Conservation (phyloP, 2,888 invertebrate genomes). For the Troglohyphantes excavatus region DNA sequence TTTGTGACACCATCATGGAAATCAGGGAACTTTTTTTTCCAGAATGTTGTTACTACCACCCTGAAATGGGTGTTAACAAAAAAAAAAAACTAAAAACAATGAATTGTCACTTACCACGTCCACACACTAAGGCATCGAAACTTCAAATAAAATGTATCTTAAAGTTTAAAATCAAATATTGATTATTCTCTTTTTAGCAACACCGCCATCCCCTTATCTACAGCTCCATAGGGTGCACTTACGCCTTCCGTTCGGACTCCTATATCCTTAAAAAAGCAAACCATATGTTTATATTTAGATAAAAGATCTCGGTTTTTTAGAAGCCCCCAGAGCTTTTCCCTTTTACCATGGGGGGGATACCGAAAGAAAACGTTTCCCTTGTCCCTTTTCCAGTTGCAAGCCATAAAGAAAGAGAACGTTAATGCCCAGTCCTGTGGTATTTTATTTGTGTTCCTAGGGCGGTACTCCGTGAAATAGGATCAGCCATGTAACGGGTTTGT, state of each 20-base stretch:
- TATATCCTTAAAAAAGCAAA: neutral
- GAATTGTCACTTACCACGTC: no score
- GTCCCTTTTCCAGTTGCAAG: slow-evolving; percentile 39
- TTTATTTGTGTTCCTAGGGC: slow-evolving; percentile 46
- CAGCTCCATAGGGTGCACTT: neutral
- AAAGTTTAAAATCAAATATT: neutral
- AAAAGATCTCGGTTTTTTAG: neutral
- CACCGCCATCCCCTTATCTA: neutral
- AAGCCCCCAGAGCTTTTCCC: neutral
- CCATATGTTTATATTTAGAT: neutral
- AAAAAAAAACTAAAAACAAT: no score
- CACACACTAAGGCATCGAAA: no score
- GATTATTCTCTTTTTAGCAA: neutral
- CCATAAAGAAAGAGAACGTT: slow-evolving; percentile 49
- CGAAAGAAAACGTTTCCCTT: neutral
- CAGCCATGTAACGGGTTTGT: slow-evolving; percentile 3
- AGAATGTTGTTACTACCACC: no score
- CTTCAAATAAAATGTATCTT: no score
- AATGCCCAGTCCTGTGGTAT: slow-evolving; percentile 33
- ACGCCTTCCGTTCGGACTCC: neutral
- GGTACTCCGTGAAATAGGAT: slow-evolving; percentile 60
- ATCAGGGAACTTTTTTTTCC: no score
- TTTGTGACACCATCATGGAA: no score
- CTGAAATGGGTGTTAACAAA: no score
- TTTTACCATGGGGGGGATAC: neutral